Conservation (phyloP, 2,113 vertebrate species). For the Neogobius melanostomus region DNA sequence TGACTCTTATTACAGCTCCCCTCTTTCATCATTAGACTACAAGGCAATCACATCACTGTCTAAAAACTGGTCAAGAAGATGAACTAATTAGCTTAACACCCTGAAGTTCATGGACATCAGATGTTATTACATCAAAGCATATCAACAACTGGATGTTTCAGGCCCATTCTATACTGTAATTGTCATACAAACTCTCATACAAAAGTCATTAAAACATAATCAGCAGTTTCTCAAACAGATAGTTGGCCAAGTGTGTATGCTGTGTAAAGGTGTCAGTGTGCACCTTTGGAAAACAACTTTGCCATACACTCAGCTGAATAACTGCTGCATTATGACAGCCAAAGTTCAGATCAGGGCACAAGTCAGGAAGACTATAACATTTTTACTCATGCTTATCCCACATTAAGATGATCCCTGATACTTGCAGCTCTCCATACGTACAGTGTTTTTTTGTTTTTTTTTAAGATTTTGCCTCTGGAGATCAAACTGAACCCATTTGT, state of each 20-base stretch:
- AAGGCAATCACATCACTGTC: slow-evolving; percentile 23
- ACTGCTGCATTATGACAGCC: slow-evolving; percentile 7
- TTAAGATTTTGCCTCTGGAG: background rate
- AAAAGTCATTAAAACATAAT: background rate
- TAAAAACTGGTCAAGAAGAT: slow-evolving; percentile 43
- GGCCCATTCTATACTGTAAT: background rate
- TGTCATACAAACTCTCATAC: background rate
- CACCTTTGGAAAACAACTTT: background rate
- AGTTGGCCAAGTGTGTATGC: background rate
- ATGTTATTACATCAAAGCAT: slow-evolving; percentile 42
- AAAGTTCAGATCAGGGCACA: slow-evolving; percentile 18
- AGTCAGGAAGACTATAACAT: background rate
- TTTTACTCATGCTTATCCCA: slow-evolving; percentile 1
- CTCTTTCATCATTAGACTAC: slow-evolving; percentile 5
- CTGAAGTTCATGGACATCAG: slow-evolving; percentile 22
- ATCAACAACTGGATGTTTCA: slow-evolving; percentile 24
- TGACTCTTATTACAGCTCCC: background rate
- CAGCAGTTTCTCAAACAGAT: background rate
- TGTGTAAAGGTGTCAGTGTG: background rate
- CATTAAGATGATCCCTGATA: slow-evolving; percentile 3
- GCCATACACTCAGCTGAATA: background rate
- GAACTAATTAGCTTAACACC: slow-evolving; percentile 27
- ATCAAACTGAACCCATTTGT: background rate
- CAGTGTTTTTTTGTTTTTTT: background rate
- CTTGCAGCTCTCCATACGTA: background rate